Evolutionary conservation across 2,797 vertebrate genomes (phyloP).

Genomic region (Helicolenus hilgendorfi): DNA sequence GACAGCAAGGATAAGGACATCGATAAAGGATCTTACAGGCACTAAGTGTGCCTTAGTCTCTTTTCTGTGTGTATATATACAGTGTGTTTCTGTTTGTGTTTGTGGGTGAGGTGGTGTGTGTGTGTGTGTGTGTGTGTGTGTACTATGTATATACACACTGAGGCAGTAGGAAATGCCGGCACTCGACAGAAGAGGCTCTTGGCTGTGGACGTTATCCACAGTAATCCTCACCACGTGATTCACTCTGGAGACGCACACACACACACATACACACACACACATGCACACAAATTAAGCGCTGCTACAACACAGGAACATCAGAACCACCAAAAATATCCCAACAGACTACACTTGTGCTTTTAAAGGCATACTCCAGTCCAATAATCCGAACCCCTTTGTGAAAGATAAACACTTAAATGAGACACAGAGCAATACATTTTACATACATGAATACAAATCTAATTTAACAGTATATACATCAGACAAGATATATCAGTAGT

Average conservation of each 20-base stretch:
- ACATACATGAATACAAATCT: background rate
- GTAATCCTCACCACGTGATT: conserved; percentile 73
- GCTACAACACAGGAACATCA: conserved; percentile 36
- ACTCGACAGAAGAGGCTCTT: conserved; percentile 63
- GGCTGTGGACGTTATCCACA: conserved; percentile 64
- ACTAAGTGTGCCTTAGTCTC: conserved; percentile 22
- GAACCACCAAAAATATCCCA: conserved; percentile 44
- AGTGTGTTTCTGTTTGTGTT: background rate
- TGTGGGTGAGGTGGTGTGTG: background rate
- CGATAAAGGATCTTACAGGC: conserved; percentile 50
- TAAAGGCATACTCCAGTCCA: conserved; percentile 4
- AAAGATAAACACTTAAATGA: conserved; percentile 8
- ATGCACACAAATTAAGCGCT: conserved; percentile 11
- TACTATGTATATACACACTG: conserved; percentile 11
- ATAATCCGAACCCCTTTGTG: conserved; percentile 25
- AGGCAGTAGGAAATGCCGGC: conserved; percentile 57
- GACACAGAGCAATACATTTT: background rate
- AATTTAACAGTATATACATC: background rate
- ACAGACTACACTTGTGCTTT: conserved; percentile 29
- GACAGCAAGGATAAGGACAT: conserved; percentile 50
- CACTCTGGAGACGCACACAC: background rate
- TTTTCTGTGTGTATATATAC: background rate
- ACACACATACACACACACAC: background rate
- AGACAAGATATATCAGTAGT: background rate
- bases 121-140: background rate